Evolutionary conservation across 2,888 invertebrate species (phyloP), one percentile per base, ranked within the genome.

Genomic region (Nasonovia ribisnigri): DNA sequence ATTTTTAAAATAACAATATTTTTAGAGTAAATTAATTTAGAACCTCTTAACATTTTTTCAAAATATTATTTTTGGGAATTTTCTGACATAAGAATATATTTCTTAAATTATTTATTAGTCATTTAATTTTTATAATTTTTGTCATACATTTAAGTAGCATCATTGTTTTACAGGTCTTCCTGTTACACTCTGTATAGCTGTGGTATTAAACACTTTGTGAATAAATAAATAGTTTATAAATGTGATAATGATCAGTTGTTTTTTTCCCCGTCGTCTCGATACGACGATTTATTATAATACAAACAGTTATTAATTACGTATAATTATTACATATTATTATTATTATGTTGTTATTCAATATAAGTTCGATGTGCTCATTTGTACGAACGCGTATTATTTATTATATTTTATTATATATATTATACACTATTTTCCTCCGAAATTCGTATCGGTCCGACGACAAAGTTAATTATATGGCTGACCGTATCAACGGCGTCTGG

Each of bases 381-480:
- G 16, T 20, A n/a, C 67, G n/a, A n/a, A 16, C n/a, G 8, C 77
- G 3, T 57, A 77, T 77, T 77, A 77, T 36, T 77, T 36, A 36
- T 77, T 77, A 36, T 77, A 77, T 77, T 36, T 20, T 20, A 20
- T 36, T 36, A 77, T 10, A 5, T 57, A 26, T 26, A 54, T 24
- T 60, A 67, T 20, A 77, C 77, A 36, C 46, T 20, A 0, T 48
- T 48, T 46, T 48, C 48, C 46, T 48, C 46, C 60, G 46, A 90
- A 90, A 60, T 60, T 90, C 90, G 29, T 60, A n/a, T 60, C 60
- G 46, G 90, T 1, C n/a, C 60, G 60, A 46, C 84, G 43, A 77
- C 84, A 84, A 84, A 91, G 91, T 91, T 91, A 91, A 91, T 91
- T 91, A 91, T 57, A 91, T 36, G 86, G 36, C 60, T 46, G 29